Evolutionary conservation across 2,113 vertebrate species (phyloP), one percentile per base, ranked within the genome.

Genomic region (Rafetus swinhoei): DNA sequence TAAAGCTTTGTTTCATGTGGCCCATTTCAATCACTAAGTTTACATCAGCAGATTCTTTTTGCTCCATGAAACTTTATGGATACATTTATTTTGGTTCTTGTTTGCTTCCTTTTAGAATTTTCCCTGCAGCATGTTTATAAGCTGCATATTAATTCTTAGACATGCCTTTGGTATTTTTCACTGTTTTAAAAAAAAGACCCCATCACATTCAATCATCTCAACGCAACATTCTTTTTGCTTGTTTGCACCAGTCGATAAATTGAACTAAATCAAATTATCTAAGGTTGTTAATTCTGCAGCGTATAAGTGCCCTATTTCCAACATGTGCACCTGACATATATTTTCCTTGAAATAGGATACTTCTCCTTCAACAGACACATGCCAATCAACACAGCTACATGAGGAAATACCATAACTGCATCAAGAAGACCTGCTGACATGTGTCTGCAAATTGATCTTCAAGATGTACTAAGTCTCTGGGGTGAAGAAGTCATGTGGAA

Each of bases 281-380:
- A 77, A 39, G 94, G 92, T 15, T 90, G 82, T 69, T 92, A 12
- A 60, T 93, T 91, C 50, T 21, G 35, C 93, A 95, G 84, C 8
- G 74, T 62, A 69, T 74, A 86, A 91, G 76, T 15, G 72, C 86
- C 90, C 92, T 56, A 0, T 25, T 85, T 72, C 89, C 87, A 39
- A 16, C 10, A 7, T 24, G 52, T 89, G 90, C 94, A 96, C 96
- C 95, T 98, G 97, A 93, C 87, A 86, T 2, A 0, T 96, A 94
- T 97, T 97, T 97, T 93, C 79, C 94, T 95, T 92, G 97, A 93
- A 94, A 97, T 86, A 54, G 82, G 95, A 97, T 83, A 87, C 55
- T 29, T 82, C 52, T 82, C 39, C 57, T 62, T 92, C 53, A 12
- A 95, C 65, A 94, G 95, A 91, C 93, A 82, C 89, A 59, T 86